phyloP scores from a whole-genome alignment of 2,888 invertebrate species.

The Zaprionus obscuricornis region DNA sequence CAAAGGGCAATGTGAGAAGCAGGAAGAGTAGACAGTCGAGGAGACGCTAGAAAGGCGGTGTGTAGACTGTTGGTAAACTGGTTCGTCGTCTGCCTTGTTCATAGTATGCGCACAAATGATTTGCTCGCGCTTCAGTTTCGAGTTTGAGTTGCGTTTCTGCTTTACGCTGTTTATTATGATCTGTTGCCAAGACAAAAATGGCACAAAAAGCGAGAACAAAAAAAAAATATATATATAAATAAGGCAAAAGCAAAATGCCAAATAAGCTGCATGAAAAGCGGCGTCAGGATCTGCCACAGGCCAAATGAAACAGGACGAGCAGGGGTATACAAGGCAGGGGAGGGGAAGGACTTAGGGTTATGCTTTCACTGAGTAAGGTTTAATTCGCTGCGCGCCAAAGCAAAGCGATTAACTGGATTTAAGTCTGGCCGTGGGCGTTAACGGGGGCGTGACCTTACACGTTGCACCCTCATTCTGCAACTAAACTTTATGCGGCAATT shows the following conservation, averaged over 20 bases:
- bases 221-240: too few relatives aligned
- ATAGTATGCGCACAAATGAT: conserved; percentile 43
- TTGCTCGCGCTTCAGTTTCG: conserved; percentile 10
- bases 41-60: conserved; percentile 3
- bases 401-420: conserved; percentile 57
- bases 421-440: conserved; percentile 9
- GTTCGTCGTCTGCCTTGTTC: conserved; percentile 37
- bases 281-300: conserved; percentile 33
- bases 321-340: too few relatives aligned
- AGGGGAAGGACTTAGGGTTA: background rate
- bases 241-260: conserved; percentile 67
- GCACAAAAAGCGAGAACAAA: too few relatives aligned
- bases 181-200: conserved; percentile 51
- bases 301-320: background rate
- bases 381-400: conserved; percentile 41
- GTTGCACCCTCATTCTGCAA: too few relatives aligned
- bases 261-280: conserved; percentile 62
- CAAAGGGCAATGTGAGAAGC: conserved; percentile 5
- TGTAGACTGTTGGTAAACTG: conserved; percentile 47
- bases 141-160: conserved; percentile 35
- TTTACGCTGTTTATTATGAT: conserved; percentile 57
- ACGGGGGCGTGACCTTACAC: conserved; percentile 6
- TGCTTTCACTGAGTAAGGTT: conserved; percentile 7
- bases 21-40: conserved; percentile 7
- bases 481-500: too few relatives aligned